These are phyloP conservation scores for Nipponacmea schrenckii DNA, from an alignment of 2,888 invertebrate species.

Conservation along the genomic window DNA sequence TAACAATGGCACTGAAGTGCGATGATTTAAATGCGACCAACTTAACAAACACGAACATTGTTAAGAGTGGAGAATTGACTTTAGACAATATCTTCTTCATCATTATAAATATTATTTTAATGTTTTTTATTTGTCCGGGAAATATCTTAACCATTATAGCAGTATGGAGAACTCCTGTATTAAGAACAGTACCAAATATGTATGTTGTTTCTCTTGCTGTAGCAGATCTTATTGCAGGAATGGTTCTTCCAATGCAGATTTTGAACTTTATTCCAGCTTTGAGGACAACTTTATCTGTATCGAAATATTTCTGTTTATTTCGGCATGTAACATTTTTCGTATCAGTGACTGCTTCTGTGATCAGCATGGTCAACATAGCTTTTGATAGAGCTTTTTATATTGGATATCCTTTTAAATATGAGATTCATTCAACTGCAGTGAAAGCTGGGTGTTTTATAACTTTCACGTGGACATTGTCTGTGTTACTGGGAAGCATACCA, in stretches of 20 bases:
- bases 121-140: slow-evolving; percentile 11
- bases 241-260: slow-evolving; percentile 15
- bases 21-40: no score
- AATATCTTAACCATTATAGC: slow-evolving; percentile 17
- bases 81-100: not conserved
- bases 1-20: no score
- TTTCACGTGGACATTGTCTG: slow-evolving; percentile 17
- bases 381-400: slow-evolving; percentile 24
- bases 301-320: slow-evolving; percentile 15
- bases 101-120: not conserved
- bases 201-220: slow-evolving; percentile 18
- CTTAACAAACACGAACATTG: no score
- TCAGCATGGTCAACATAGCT: slow-evolving; percentile 13
- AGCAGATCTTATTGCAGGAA: slow-evolving; percentile 15
- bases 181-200: slow-evolving; percentile 17
- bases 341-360: slow-evolving; percentile 6
- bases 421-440: slow-evolving; percentile 15
- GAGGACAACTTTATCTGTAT: not conserved
- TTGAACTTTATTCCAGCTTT: not conserved
- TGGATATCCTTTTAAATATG: slow-evolving; percentile 22
- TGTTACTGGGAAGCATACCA: slow-evolving; percentile 22
- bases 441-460: slow-evolving; percentile 17
- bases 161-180: not conserved
- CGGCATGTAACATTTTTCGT: slow-evolving; percentile 2
- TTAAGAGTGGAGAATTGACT: no score